Conservation (phyloP, 2,888 invertebrate genomes). For the Lepidochitona cinerea region DNA sequence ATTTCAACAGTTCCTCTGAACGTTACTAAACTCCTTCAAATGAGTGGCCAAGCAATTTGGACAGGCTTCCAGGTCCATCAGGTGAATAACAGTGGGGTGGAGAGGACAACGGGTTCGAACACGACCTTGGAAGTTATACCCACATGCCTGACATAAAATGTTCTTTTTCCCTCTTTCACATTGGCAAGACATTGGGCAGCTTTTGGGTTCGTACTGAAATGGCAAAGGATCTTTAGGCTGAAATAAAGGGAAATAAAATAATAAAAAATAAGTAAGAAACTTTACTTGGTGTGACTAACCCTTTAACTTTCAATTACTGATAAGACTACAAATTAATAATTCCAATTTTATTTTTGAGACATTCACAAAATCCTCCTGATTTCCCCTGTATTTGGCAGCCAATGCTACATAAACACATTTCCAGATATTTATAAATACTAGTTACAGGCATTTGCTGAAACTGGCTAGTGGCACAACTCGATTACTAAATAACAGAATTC, state of each 20-base stretch:
- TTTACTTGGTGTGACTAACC: too few species aligned
- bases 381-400: too few species aligned
- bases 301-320: background rate
- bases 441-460: too few species aligned
- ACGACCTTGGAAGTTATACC: background rate
- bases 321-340: background rate
- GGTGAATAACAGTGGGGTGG: background rate
- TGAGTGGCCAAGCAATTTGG: constrained; percentile 2
- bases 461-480: too few species aligned
- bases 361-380: too few species aligned
- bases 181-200: background rate
- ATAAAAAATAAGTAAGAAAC: too few species aligned
- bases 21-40: constrained; percentile 1
- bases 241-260: background rate
- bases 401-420: too few species aligned
- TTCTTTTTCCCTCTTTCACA: background rate
- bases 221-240: background rate
- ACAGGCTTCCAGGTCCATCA: constrained; percentile 15
- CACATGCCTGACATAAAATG: constrained; percentile 13
- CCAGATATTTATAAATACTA: too few species aligned
- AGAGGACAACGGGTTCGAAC: background rate
- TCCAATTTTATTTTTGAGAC: too few species aligned
- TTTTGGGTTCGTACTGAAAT: background rate
- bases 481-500: too few species aligned
- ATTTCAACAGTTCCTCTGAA: background rate